Evolutionary conservation across 2,797 vertebrate species (phyloP), one percentile per base, ranked within the genome.

Genomic region (Acanthopagrus latus): DNA sequence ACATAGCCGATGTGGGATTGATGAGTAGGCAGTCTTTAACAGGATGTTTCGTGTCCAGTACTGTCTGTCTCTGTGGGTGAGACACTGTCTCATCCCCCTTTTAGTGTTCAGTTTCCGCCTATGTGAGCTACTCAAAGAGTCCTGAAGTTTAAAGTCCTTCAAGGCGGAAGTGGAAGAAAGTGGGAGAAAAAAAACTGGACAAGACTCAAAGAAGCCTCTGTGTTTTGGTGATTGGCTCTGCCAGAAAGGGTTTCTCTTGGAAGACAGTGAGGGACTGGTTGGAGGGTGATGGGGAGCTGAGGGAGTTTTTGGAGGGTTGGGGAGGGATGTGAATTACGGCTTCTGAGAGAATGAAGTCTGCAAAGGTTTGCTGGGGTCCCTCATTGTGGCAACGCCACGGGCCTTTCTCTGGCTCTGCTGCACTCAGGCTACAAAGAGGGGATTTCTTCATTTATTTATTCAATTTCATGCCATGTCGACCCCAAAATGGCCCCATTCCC

Each of bases 131-230:
- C 95, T 96, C 86, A 95, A 96, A 97, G 96, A 96, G 93, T 94
- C 94, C 87, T 94, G 92, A 96, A 96, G 96, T 97, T 94, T 90
- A 88, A 94, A 93, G 94, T 93, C 94, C 95, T 83, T 88, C 94
- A 96, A 96, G 94, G 96, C 92, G 96, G 97, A 98, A 98, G 95
- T 96, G 91, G 89, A 88, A 43, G 60, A 86, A 85, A 78, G 72
- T 76, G 64, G 60, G 54, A 43, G 56, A 23, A 48, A 65, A 82
- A 88, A 90, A 93, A 67, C 95, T 95, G 94, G 94, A 93, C 81
- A 41, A 50, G 90, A 89, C 95, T 97, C 94, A 97, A 98, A 96
- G 96, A 94, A 88, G 94, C 95, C 95, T 97, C 97, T 97, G 97
- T 93, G 79, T 88, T 88, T 88, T 96, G 95, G 80, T 74, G 85